Evolutionary conservation across 2,888 invertebrate genomes (phyloP), one percentile per base, ranked within the genome.

Genomic region (Ophion ellenae): DNA sequence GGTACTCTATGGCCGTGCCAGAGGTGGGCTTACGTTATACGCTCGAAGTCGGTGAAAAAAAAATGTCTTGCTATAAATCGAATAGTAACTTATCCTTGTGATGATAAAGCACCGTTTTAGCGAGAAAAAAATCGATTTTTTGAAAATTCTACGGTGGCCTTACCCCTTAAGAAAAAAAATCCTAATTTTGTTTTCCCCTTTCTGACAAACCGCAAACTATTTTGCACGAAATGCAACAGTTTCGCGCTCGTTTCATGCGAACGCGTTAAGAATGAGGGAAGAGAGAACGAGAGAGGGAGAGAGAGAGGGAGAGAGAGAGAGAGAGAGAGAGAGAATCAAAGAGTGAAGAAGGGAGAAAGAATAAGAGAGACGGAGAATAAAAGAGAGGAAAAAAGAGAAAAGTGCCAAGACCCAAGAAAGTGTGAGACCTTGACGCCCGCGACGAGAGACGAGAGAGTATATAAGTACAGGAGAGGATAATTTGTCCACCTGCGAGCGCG

Each of bases 401-500:
- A 40, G 40, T 40, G 9, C 40, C 40, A 1, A 40, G 40, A 6
- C 9, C 9, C 40, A 40, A 40, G 40, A 1, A 83, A 76, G 86
- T 85, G 86, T 81, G 88, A 86, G 89, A 89, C 89, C 87, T 90
- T 89, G 89, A 89, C 81, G 87, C 74, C 69, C 71, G 71, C 70
- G 61, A 69, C 57, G 87, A 67, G 71, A 73, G 71, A 76, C 24
- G 79, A 76, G 81, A 80, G 64, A 83, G 79, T 83, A 86, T 87
- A 78, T 86, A 83, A 87, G 85, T 84, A 86, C 81, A 64, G 81
- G 83, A 81, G 74, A 81, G 86, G 84, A 89, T 89, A 89, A 90
- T 89, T 88, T 89, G 89, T 90, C 88, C 88, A 90, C 85, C 89
- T 88, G 89, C 87, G 86, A 86, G 88, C 88, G 86, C 87, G 89